Evolutionary conservation across 2,113 vertebrate species (phyloP), one percentile per base, ranked within the genome.

Genomic region (Halcyon senegalensis): DNA sequence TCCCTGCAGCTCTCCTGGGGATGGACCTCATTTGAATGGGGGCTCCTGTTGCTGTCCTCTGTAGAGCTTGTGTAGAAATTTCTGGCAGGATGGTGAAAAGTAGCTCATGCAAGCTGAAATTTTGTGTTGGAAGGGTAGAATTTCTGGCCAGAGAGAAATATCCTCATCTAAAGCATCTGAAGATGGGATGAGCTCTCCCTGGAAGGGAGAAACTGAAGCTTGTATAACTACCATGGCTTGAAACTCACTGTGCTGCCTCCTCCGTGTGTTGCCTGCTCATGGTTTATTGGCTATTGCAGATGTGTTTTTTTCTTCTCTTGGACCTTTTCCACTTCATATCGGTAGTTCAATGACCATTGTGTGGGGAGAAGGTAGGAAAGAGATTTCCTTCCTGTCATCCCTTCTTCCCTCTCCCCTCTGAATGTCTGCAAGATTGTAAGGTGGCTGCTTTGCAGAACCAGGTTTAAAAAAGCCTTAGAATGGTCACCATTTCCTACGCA

Each of bases 1-100:
- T 10, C 1, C 14, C 17, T 27, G 7, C 18, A 5, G 7, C 3
- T 19, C 6, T n/a, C 11, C 30, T 28, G 10, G 41, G 14, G 30
- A 62, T 13, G 35, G 44, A 37, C 24, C 31, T 62, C 14, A 21
- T 73, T 48, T 70, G 12, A 43, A n/a, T 33, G 25, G 23, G 12
- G 17, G 13, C 2, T 91, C 16, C n/a, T 75, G 13, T 37, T 85
- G 43, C 15, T 48, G 12, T 62, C 30, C 33, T 62, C 0, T 18
- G 10, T 15, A 48, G 43, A 51, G 11, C 39, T 56, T 48, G 10
- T 28, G 9, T 18, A 62, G 24, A 69, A 74, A 62, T 13, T 25
- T 81, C 44, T 79, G 39, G 24, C 10, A 20, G 16, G 15, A 23
- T 51, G 43, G 35, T 66, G 51, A 35, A 17, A 92, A 73, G 33